phyloP scores from a whole-genome alignment of 1,140 invertebrate genomes.

The Drosophila nebulosa region DNA sequence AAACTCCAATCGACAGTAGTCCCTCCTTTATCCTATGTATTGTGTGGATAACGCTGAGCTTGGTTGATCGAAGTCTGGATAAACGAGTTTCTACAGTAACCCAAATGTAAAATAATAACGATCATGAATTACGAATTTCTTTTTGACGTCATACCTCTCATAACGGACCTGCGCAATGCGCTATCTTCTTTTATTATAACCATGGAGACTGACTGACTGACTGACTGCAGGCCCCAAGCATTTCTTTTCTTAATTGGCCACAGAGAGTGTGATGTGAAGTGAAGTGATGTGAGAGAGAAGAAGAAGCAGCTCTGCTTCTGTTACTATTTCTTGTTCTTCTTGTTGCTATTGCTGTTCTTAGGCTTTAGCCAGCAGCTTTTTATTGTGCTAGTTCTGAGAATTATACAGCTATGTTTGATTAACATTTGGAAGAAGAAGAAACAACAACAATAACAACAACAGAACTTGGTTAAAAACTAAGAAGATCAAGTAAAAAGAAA shows the following conservation, averaged over 20 bases:
- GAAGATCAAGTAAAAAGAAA: constrained; percentile 7
- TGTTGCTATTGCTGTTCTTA: constrained; percentile 19
- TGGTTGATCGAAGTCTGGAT: too few species aligned
- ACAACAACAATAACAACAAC: neutral
- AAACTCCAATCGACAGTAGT: too few species aligned
- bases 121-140: neutral
- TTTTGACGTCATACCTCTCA: neutral
- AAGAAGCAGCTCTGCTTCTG: neutral
- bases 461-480: neutral
- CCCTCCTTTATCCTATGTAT: too few species aligned
- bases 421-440: constrained; percentile 48
- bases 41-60: too few species aligned
- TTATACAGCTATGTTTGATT: constrained; percentile 77
- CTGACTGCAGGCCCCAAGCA: neutral
- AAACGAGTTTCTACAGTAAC: too few species aligned
- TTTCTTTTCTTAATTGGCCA: constrained; percentile 21
- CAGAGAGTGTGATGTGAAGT: neutral
- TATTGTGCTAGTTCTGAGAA: constrained; percentile 73
- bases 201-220: neutral
- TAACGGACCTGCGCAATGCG: neutral
- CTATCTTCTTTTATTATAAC: constrained; percentile 20
- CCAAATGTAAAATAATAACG: neutral
- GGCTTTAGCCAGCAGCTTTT: constrained; percentile 37
- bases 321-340: constrained; percentile 39
- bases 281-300: neutral